These are phyloP conservation scores for Platygyra sinensis DNA, from an alignment of 64 coral and sea anemone species.

Conservation along the genomic window DNA sequence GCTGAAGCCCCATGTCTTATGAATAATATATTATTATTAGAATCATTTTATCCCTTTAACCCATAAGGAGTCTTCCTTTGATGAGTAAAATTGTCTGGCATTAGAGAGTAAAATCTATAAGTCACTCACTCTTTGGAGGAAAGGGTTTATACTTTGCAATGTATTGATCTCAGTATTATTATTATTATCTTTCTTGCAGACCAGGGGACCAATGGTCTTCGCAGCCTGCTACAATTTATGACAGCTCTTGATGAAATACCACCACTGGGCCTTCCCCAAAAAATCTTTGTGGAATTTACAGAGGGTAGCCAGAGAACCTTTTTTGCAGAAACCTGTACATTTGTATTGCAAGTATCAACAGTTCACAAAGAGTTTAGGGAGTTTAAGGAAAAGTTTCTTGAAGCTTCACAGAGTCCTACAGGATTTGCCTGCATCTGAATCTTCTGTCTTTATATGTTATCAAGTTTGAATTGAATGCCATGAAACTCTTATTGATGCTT, in stretches of 20 bases:
- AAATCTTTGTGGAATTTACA: constrained; percentile 4
- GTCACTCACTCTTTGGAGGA: no score
- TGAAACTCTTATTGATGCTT: no score
- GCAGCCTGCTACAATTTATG: not conserved
- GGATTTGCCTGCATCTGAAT: constrained; percentile 4
- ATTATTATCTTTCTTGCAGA: constrained; percentile 22
- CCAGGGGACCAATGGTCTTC: not conserved
- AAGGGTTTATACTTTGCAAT: no score
- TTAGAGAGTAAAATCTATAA: no score
- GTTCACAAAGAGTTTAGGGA: constrained; percentile 15
- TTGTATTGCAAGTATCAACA: constrained; percentile 9
- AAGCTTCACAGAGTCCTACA: constrained; percentile 18
- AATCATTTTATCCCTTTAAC: no score
- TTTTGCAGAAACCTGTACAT: constrained; percentile 39
- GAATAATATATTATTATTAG: no score
- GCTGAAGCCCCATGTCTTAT: no score
- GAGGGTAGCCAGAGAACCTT: not conserved
- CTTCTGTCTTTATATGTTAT: no score
- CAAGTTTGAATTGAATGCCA: no score
- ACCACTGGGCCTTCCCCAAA: constrained; percentile 17
- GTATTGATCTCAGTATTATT: constrained; percentile 2
- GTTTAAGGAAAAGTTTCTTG: constrained; percentile 20
- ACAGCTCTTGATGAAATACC: not conserved
- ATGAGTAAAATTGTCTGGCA: no score
- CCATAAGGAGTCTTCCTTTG: no score